Conservation (phyloP, 2,113 vertebrate genomes). For the Harpagus bidentatus region DNA sequence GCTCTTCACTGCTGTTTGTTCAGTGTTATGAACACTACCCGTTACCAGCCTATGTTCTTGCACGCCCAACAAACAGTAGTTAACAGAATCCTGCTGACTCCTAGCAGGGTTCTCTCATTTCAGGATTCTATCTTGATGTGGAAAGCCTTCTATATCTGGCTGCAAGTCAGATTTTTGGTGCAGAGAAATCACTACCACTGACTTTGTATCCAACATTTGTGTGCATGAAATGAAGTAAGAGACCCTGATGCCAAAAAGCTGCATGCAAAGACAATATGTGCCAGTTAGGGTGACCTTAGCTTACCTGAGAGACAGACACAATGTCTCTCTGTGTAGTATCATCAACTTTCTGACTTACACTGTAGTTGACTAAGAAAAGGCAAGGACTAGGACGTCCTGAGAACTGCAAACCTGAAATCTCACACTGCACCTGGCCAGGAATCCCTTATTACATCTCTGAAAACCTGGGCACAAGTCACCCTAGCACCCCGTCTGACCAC, state of each 20-base stretch:
- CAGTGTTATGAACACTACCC: not conserved
- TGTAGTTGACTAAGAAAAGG: not conserved
- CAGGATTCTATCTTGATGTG: not conserved
- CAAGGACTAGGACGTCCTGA: not conserved
- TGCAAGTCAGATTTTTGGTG: not conserved
- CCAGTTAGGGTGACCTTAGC: not conserved
- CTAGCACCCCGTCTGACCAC: not conserved
- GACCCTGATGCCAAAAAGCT: not conserved
- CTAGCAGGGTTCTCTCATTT: not conserved
- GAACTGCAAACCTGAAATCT: not conserved
- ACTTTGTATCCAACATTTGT: not conserved
- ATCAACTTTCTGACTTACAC: not conserved
- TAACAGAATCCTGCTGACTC: not conserved
- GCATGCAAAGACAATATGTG: not conserved
- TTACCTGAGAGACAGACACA: not conserved
- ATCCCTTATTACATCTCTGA: not conserved
- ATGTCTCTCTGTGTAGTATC: not conserved
- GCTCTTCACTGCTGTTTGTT: not conserved
- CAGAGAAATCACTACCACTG: not conserved
- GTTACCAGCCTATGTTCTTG: not conserved
- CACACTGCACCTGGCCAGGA: not conserved
- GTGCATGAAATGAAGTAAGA: not conserved
- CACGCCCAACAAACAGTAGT: fast-evolving
- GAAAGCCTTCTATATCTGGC: not conserved
- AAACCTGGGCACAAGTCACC: not conserved